A percentile compares a stretch with the other conserved stretches of the same genome.
Conservation (phyloP, 1,140 invertebrate species). For the Pseudoatta argentina region DNA sequence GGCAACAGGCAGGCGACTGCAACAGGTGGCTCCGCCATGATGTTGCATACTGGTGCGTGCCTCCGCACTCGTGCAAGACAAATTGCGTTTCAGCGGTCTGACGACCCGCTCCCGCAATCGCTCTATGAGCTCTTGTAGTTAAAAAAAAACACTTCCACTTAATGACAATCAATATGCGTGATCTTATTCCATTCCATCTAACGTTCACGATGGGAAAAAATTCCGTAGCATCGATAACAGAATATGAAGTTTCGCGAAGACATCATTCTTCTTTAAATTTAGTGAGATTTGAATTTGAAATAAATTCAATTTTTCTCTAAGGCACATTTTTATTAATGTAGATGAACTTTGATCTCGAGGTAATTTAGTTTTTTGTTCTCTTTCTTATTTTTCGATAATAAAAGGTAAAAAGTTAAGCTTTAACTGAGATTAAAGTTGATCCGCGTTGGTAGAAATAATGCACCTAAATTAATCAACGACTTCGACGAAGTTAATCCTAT, state of each 20-base stretch:
- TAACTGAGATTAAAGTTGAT: no score
- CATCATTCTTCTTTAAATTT: neutral
- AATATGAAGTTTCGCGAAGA: neutral
- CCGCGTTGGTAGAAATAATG: no score
- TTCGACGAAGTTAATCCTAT: neutral
- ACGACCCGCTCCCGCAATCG: conserved; percentile 59
- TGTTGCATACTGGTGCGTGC: conserved; percentile 56
- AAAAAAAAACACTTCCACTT: conserved; percentile 27
- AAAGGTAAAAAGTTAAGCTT: no score
- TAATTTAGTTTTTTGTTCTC: no score
- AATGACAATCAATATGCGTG: conserved; percentile 9
- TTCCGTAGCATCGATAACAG: neutral
- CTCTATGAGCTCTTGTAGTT: neutral
- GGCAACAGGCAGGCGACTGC: conserved; percentile 70
- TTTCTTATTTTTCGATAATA: no score
- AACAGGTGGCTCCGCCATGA: conserved; percentile 71
- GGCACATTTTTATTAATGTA: no score
- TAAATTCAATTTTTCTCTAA: neutral
- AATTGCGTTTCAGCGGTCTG: conserved; percentile 62
- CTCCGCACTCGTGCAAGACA: conserved; percentile 66
- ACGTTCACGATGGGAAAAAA: neutral
- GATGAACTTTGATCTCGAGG: no score
- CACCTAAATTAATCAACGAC: neutral
- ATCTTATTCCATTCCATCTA: neutral
- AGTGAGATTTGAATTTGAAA: neutral